Evolutionary conservation across 2,888 invertebrate species (phyloP), one percentile per base, ranked within the genome.

Genomic region (Blomia tropicalis): DNA sequence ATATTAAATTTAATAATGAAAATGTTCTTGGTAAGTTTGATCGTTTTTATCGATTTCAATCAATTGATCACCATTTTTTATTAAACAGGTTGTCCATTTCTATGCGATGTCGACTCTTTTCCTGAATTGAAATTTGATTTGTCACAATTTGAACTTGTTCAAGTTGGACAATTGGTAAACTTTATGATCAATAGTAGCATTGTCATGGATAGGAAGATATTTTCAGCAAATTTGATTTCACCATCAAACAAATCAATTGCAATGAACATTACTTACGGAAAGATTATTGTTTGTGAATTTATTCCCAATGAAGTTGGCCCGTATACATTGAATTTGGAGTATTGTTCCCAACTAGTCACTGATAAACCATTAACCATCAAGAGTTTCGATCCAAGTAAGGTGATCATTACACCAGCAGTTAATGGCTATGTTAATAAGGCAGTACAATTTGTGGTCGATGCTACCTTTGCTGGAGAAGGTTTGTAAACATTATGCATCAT

Each of bases 341-440:
- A 79, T 44, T 76, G 74, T 31, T 85, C 83, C 44, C 83, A 85
- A 0, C 86, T 87, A 69, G 86, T 95, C 0, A 88, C 87, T 72
- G 93, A 92, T 56, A 91, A 91, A 72, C 96, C 96, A 17, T 95
- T 95, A 74, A 77, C 90, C 30, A 84, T 92, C 61, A 93, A 95
- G 73, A 93, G 92, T 7, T 98, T 92, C 75, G 93, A 96, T 71
- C 88, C 93, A 0, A 83, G 84, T 67, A 83, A 88, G 72, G 95
- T 96, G n/a, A 84, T 85, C 65, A 89, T 98, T 14, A 87, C 90
- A 0, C 91, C 93, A 70, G 90, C 93, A 68, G 85, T 85, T 4
- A 81, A 85, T 66, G 84, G 85, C 41, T 82, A 82, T 62, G 85
- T 93, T 11, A 91, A 92, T 59, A 83, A 90, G 68, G 84, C 89